A percentile compares a stretch with the other conserved stretches of the same genome.
Evolutionary conservation across 2,113 vertebrate species (phyloP).

Genomic region (Menidia beryllina): DNA sequence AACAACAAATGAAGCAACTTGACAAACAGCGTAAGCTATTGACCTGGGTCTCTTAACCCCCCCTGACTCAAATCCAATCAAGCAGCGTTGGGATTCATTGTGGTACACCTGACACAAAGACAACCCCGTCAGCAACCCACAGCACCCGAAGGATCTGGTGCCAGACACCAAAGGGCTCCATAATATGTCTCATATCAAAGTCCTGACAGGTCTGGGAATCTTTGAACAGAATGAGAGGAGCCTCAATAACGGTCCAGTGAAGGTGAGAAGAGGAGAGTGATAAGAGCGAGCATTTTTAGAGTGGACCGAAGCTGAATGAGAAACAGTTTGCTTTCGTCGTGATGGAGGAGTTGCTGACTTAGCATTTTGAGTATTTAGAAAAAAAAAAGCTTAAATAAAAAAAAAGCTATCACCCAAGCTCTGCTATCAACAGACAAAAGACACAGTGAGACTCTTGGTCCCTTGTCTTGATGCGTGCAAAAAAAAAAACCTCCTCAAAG

Average conservation of each 20-base stretch:
- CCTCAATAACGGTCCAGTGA: not conserved
- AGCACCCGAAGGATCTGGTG: no score
- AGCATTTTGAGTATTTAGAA: no score
- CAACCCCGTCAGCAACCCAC: no score
- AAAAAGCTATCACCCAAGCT: not conserved
- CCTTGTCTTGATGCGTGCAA: not conserved
- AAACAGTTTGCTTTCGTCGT: not conserved
- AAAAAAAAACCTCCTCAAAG: slow-evolving; percentile 12
- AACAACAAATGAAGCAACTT: not conserved
- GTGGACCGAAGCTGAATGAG: not conserved
- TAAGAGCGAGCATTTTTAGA: not conserved
- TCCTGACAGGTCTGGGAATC: no score
- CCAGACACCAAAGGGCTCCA: no score
- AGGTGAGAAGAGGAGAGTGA: not conserved
- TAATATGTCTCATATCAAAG: no score
- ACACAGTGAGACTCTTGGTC: not conserved
- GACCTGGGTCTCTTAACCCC: not conserved
- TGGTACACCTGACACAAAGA: not conserved
- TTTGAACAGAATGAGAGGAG: not conserved
- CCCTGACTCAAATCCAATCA: not conserved
- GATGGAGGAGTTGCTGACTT: not conserved
- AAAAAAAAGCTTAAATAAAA: not conserved
- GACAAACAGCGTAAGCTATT: not conserved
- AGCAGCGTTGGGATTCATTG: not conserved
- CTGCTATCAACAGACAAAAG: not conserved